phyloP scores from a whole-genome alignment of 35 echinoderm and acorn worm species.

The Chiridota heheva region DNA sequence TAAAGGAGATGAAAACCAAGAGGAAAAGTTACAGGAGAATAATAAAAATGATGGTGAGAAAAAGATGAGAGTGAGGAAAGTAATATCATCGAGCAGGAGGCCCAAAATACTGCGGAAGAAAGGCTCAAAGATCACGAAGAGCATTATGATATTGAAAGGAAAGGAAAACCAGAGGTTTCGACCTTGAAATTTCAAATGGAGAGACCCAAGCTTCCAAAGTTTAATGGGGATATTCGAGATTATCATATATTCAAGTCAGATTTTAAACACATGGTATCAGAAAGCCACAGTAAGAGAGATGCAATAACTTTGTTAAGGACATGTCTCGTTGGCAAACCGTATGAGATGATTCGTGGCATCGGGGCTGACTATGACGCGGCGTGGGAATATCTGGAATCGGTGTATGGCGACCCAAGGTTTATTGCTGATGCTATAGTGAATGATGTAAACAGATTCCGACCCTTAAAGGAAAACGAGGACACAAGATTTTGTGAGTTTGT shows the following conservation, averaged over 20 bases:
- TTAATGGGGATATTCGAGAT: slow-evolving; percentile 64
- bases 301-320: slow-evolving; percentile 18
- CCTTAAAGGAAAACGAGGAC: slow-evolving; percentile 42
- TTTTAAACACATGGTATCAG: slow-evolving; percentile 36
- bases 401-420: slow-evolving; percentile 65
- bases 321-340: slow-evolving; percentile 45
- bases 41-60: too few species aligned
- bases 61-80: too few species aligned
- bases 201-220: slow-evolving; percentile 64
- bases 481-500: slow-evolving; percentile 48
- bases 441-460: slow-evolving; percentile 57
- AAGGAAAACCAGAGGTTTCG: too few species aligned
- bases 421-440: slow-evolving; percentile 55
- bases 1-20: neutral
- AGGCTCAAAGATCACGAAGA: too few species aligned
- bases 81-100: too few species aligned
- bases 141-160: too few species aligned
- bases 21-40: too few species aligned
- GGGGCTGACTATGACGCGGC: slow-evolving; percentile 59
- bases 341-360: slow-evolving; percentile 58
- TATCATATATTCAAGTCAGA: slow-evolving; percentile 60
- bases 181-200: slow-evolving; percentile 43
- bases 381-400: slow-evolving; percentile 61
- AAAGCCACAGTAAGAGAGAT: slow-evolving; percentile 55
- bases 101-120: too few species aligned